Evolutionary conservation across 1,140 invertebrate species (phyloP), one percentile per base, ranked within the genome.

Genomic region (Metaphire vulgaris): DNA sequence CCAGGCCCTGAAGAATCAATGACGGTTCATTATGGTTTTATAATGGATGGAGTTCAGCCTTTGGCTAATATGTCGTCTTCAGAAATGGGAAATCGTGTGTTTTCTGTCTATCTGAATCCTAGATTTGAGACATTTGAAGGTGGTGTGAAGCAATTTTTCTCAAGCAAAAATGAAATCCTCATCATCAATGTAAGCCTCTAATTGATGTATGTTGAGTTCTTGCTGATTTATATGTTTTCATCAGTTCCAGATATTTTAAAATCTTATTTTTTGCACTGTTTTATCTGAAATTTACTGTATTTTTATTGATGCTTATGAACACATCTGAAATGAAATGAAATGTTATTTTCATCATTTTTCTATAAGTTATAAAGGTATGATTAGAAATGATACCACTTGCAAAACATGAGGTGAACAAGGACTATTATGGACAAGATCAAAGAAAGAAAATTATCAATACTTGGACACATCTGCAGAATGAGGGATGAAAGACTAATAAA

Each of bases 61-160:
- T 92, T 97, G 1, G 90, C 92, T 82, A 95, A 97, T 87, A 86
- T 97, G 6, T 92, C 12, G 86, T 81, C 74, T 34, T 72, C 78
- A 56, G 85, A 86, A 74, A 64, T 72, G 77, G 14, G 76, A 73
- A 89, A 89, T 79, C 88, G 89, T 71, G 87, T 89, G 64, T 97
- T 97, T 82, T 87, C 92, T 6, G 88, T 98, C 26, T 98, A 92
- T 86, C 95, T 95, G 2, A 93, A 98, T 89, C 96, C 96, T 0
- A 88, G 92, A 71, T 97, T 97, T 84, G 90, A 92, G 15, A 87
- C 89, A 69, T 98, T 98, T 86, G 91, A 93, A 76, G 94, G 96
- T 81, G 91, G 70, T 28, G 79, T 78, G 33, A 75, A 80, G 26
- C 82, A 80, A 73, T 77, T 79, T 0, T 81, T 81, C 67, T 81